phyloP scores from a whole-genome alignment of 2,797 vertebrate species.

The Nyctibius grandis region DNA sequence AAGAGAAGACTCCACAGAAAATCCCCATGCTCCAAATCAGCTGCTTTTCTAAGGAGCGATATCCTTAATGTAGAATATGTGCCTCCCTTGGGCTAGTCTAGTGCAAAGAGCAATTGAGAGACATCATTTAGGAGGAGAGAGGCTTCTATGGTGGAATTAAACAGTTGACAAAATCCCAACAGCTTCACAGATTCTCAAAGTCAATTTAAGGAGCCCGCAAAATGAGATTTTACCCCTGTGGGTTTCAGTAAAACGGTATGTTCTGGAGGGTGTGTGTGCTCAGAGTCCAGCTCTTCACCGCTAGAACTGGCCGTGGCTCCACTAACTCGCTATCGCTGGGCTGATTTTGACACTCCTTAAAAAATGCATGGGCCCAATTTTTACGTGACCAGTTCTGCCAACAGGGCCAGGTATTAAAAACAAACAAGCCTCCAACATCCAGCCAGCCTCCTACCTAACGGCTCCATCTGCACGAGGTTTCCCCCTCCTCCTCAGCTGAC shows the following conservation, averaged over 20 bases:
- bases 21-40: neutral
- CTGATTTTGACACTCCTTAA: neutral
- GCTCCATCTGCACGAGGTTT: neutral
- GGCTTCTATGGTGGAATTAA: slow-evolving; percentile 24
- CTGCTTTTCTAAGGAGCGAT: slow-evolving; percentile 9
- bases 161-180: slow-evolving; percentile 51
- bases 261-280: neutral
- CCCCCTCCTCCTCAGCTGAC: neutral
- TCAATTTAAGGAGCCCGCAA: slow-evolving; percentile 48
- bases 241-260: neutral
- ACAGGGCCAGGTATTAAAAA: neutral
- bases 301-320: neutral
- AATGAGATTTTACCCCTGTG: slow-evolving; percentile 47
- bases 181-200: slow-evolving; percentile 19
- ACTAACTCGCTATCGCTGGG: neutral
- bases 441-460: neutral
- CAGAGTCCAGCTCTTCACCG: neutral
- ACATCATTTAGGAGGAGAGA: slow-evolving; percentile 41
- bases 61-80: slow-evolving; percentile 32
- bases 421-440: neutral
- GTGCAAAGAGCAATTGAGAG: slow-evolving; percentile 51
- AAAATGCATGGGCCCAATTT: neutral
- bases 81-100: slow-evolving; percentile 44
- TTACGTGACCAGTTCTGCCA: neutral
- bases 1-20: neutral